Conservation (phyloP, 1,140 invertebrate genomes). For the Maconellicoccus hirsutus region DNA sequence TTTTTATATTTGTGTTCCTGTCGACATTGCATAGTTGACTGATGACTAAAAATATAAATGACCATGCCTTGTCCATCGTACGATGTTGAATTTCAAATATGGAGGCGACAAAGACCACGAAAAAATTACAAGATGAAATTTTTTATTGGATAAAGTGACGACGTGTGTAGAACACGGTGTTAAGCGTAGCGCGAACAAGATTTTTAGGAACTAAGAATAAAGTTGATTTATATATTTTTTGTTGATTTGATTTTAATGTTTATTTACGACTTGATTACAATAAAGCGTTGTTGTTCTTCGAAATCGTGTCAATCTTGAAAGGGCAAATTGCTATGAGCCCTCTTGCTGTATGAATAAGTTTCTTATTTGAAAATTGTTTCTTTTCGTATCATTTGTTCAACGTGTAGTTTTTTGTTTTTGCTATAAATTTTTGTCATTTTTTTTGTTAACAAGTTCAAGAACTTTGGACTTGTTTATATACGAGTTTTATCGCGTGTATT, state of each 20-base stretch:
- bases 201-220: not conserved
- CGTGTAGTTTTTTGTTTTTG: too few relatives aligned
- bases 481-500: too few relatives aligned
- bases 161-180: not conserved
- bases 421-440: too few relatives aligned
- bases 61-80: not conserved
- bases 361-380: too few relatives aligned
- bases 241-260: constrained; percentile 9
- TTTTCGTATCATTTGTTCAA: too few relatives aligned
- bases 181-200: constrained; percentile 11
- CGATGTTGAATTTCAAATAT: not conserved
- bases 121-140: constrained; percentile 1
- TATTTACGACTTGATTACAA: not conserved
- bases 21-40: not conserved
- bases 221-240: constrained; percentile 1
- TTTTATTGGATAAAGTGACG: constrained; percentile 17
- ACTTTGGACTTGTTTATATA: too few relatives aligned
- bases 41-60: constrained; percentile 8
- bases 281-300: not conserved
- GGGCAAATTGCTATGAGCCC: not conserved
- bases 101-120: not conserved
- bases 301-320: not conserved
- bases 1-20: not conserved
- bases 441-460: too few relatives aligned
- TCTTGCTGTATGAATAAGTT: not conserved